These are phyloP conservation scores for Andrena camellia DNA, from an alignment of 2,888 invertebrate genomes.

Conservation along the genomic window DNA sequence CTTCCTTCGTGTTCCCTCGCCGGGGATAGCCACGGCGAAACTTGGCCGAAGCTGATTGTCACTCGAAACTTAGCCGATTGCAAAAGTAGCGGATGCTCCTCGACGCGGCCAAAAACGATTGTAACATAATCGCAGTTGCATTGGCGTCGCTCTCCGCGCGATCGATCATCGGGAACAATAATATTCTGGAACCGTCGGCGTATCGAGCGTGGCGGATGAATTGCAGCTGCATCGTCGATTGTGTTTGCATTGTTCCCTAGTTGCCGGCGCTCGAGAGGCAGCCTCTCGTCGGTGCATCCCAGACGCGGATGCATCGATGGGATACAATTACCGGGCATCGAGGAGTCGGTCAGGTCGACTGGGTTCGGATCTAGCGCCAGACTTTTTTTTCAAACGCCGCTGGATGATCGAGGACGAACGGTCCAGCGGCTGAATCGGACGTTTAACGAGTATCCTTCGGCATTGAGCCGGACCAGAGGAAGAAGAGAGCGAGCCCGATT, in stretches of 20 bases:
- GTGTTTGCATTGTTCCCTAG: slow-evolving; percentile 54
- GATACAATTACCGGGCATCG: slow-evolving; percentile 33
- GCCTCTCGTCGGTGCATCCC: slow-evolving; percentile 34
- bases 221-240: slow-evolving; percentile 48
- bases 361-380: neutral
- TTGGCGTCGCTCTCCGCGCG: slow-evolving; percentile 32
- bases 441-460: slow-evolving; percentile 4
- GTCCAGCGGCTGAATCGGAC: slow-evolving; percentile 11
- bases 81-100: slow-evolving; percentile 4
- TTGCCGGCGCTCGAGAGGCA: slow-evolving; percentile 11
- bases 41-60: slow-evolving; percentile 30
- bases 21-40: slow-evolving; percentile 40
- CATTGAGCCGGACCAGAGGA: neutral
- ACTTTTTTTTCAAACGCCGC: slow-evolving; percentile 1
- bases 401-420: slow-evolving; percentile 10
- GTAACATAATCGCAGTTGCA: slow-evolving; percentile 11
- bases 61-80: slow-evolving; percentile 52
- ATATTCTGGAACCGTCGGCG: slow-evolving; percentile 50
- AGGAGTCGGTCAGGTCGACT: neutral
- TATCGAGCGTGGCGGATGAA: slow-evolving; percentile 41
- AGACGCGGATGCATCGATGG: slow-evolving; percentile 17
- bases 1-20: slow-evolving; percentile 6
- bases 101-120: slow-evolving; percentile 44
- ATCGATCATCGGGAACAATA: slow-evolving; percentile 55
- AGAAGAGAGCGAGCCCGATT: neutral